A percentile compares a stretch with the other conserved stretches of the same genome.
Evolutionary conservation across 2,113 vertebrate genomes (phyloP).

Genomic region (Diglossa brunneiventris): DNA sequence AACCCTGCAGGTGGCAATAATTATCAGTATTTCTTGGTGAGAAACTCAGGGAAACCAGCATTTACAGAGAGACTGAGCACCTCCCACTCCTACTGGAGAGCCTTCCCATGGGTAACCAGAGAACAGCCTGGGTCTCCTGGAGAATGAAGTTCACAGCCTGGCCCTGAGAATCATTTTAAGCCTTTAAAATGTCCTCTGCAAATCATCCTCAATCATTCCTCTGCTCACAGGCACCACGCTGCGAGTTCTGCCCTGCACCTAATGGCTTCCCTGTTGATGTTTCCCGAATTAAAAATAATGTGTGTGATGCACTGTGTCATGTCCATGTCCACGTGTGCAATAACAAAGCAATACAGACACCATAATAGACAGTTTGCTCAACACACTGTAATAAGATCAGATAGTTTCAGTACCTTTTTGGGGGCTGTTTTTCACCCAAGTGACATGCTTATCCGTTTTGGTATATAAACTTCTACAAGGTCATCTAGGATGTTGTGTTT

Average conservation of each 20-base stretch:
- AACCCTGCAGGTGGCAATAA: not conserved
- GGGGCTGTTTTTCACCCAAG: constrained; percentile 12
- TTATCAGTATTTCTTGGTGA: not conserved
- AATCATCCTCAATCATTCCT: not conserved
- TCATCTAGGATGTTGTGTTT: constrained; percentile 32
- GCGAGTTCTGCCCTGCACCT: not conserved
- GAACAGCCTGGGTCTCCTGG: not conserved
- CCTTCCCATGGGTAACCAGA: not conserved
- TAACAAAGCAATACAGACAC: not conserved
- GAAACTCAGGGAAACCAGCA: not conserved
- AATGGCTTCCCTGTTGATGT: not conserved
- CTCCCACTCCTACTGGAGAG: not conserved
- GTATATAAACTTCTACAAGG: constrained; percentile 58
- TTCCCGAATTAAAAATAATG: not conserved
- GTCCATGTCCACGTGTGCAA: not conserved
- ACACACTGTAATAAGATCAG: not conserved
- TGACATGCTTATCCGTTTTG: constrained; percentile 16
- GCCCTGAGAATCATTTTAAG: not conserved
- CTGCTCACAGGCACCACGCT: not conserved
- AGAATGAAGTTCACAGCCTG: not conserved
- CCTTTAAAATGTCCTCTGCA: not conserved
- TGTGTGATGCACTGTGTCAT: not conserved
- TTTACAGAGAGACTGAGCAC: not conserved
- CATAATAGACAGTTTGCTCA: not conserved
- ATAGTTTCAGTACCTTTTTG: constrained; percentile 7